A percentile compares a stretch with the other conserved stretches of the same genome.
Evolutionary conservation across 1,140 invertebrate genomes (phyloP).

Genomic region (Neodiprion lecontei): DNA sequence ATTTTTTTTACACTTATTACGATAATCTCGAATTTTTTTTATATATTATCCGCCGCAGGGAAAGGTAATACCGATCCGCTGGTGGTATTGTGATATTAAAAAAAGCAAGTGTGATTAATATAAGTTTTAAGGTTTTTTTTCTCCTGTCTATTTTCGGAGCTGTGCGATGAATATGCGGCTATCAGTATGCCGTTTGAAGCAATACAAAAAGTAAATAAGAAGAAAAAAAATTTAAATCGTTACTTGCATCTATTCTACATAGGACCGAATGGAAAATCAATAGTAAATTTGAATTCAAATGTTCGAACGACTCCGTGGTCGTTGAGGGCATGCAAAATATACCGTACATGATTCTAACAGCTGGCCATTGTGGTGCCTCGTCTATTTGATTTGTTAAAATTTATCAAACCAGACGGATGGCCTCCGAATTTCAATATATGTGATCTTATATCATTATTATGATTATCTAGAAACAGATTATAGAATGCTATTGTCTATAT

Average conservation of each 20-base stretch:
- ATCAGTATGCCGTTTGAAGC: neutral
- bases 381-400: neutral
- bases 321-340: conserved; percentile 19
- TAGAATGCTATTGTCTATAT: conserved; percentile 50
- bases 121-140: conserved; percentile 39
- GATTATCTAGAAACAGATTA: conserved; percentile 47
- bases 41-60: conserved; percentile 13
- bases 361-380: conserved; percentile 37
- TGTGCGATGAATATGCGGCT: conserved; percentile 10
- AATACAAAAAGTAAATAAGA: conserved; percentile 9
- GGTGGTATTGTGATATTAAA: conserved; percentile 50
- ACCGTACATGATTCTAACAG: conserved; percentile 44
- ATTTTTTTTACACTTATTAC: conserved; percentile 15
- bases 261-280: neutral
- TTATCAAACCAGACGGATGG: conserved; percentile 20
- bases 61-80: conserved; percentile 37
- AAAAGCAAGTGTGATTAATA: conserved; percentile 47
- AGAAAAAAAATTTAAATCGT: neutral
- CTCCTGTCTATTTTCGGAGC: neutral
- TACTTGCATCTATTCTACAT: conserved; percentile 1
- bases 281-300: neutral
- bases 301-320: too few species aligned
- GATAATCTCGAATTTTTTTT: conserved; percentile 5
- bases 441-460: conserved; percentile 50
- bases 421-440: conserved; percentile 42